Evolutionary conservation across 1,140 invertebrate species (phyloP), one percentile per base, ranked within the genome.

Genomic region (Tetramorium alpestre): DNA sequence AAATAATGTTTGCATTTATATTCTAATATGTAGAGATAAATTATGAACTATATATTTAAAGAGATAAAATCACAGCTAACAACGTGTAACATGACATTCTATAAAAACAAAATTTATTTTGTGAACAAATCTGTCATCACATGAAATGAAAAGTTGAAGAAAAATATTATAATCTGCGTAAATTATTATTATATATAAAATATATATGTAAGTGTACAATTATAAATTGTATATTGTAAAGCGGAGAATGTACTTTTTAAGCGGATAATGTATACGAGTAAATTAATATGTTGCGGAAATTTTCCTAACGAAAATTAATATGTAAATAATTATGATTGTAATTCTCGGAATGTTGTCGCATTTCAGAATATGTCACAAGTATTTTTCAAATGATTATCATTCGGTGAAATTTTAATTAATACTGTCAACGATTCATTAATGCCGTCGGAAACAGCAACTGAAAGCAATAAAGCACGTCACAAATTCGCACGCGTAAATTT

Each of bases 341-440:
- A 75, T 62, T 38, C 25, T 47, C 62, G 44, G 54, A 60, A 84
- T 75, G 60, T 75, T 60, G 69, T 62, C 44, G 25, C 41, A 22
- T 60, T 84, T 84, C 25, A 33, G 2, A 69, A 44, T 49, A 25
- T 18, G 64, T 60, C 54, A 38, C 41, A 73, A 10, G n/a, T 28
- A 75, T 84, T 84, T 73, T 75, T 84, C 28, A 73, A 73, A 49
- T 70, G 0, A 81, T 84, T 47, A 84, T 84, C 69, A 73, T 60
- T 28, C n/a, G 4, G 11, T 60, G 41, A 49, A 84, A n/a, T 73
- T 84, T 84, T 75, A 84, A 84, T 84, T 75, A 84, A 84, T 73
- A 49, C 41, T 60, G 80, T 60, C 54, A 47, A 44, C 69, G 33
- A 75, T 84, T 60, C 69, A 41, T 84, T 84, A 75, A 47, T 51